Conservation (phyloP, 2,797 vertebrate species). For the Phoeniculus purpureus region DNA sequence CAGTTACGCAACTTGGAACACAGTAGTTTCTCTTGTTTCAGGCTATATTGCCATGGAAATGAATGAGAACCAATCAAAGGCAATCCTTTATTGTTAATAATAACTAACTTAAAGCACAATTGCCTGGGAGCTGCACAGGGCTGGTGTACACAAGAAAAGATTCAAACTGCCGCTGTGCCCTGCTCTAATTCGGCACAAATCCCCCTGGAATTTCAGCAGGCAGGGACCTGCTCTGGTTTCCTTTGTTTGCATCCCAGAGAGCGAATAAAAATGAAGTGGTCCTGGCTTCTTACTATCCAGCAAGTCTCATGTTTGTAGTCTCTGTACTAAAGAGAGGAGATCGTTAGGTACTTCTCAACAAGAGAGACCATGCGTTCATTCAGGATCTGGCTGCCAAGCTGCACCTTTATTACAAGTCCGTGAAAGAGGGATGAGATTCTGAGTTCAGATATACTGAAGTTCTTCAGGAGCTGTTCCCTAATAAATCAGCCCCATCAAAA, state of each 20-base stretch:
- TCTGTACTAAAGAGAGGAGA: background rate
- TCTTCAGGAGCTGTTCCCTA: background rate
- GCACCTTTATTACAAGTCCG: background rate
- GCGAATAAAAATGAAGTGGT: background rate
- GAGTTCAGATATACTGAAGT: background rate
- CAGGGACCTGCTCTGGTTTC: constrained; percentile 8
- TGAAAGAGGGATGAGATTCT: background rate
- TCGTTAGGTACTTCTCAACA: background rate
- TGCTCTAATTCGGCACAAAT: background rate
- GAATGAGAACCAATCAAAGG: background rate
- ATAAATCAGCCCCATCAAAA: background rate
- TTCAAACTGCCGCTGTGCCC: fast-evolving
- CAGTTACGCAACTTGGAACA: background rate
- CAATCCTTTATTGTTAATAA: background rate
- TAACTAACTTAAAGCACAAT: background rate
- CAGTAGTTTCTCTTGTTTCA: background rate
- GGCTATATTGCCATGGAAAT: constrained; percentile 19
- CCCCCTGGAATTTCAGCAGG: constrained; percentile 39
- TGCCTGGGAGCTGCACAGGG: background rate
- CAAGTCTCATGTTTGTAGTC: background rate
- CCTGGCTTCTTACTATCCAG: background rate
- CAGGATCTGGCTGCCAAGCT: background rate
- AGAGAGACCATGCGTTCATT: background rate
- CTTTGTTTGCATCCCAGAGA: background rate
- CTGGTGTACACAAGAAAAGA: background rate